Evolutionary conservation across 2,888 invertebrate species (phyloP), one percentile per base, ranked within the genome.

Genomic region (Scrobipalpa costella): DNA sequence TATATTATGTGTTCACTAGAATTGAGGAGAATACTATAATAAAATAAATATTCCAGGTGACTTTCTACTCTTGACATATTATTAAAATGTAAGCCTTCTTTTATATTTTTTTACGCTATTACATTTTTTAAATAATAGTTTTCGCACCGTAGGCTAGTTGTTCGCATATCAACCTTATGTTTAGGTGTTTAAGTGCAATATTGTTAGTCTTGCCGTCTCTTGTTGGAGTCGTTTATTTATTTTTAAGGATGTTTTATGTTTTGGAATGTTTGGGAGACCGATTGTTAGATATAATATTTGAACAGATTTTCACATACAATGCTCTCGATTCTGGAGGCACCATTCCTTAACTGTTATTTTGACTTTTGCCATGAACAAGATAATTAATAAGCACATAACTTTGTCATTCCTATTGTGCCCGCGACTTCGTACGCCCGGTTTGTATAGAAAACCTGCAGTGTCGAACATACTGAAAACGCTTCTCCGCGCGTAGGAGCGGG

Each of bases 131-230:
- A 7, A 13, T 7, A 11, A 17, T 49, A 11, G 17, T 36, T 52
- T 52, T 52, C 47, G 17, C 44, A 50, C 21, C 21, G 21, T 82
- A 84, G 81, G 73, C 68, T 84, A 84, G 76, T 76, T 71, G 72
- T 73, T 77, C 72, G 85, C 88, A 87, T 88, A 88, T 88, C 87
- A 86, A 80, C 79, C 79, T 72, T 58, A 74, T 69, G 71, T 77
- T 78, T 76, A 78, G 75, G 73, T 62, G 63, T 69, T 68, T 74
- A 71, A 81, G 89, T 89, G 88, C 88, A 88, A 88, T 89, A 89
- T 85, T 74, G 70, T 74, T 74, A 69, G 68, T 67, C 86, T 88
- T 88, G 87, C 86, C 84, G 69, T 66, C 66, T 71, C 80, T 81
- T 84, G 84, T 85, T 82, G 70, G 66, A 64, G 63, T 59, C 55